Conservation (phyloP, 1,140 invertebrate species). For the Lepidurus arcticus region DNA sequence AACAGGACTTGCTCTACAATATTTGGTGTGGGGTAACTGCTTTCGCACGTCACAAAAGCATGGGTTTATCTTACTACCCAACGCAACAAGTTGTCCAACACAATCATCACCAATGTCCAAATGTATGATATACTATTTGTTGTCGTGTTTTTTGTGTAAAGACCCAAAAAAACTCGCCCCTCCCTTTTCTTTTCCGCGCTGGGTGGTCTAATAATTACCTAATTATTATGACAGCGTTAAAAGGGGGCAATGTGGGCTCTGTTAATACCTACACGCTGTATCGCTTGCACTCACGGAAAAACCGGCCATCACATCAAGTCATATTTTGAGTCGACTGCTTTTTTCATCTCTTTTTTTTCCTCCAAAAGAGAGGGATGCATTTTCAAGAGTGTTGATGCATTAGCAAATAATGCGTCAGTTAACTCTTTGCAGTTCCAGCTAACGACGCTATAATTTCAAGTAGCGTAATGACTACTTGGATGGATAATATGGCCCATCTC, state of each 20-base stretch:
- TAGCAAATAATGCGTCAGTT: neutral
- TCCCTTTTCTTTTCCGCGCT: neutral
- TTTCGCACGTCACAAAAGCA: conserved; percentile 17
- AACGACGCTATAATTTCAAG: neutral
- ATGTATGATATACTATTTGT: conserved; percentile 10
- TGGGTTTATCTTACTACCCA: neutral
- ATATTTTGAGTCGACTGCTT: neutral
- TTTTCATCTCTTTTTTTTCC: conserved; percentile 1
- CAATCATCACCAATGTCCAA: conserved; percentile 21
- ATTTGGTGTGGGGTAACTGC: conserved; percentile 21
- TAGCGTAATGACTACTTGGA: conserved; percentile 14
- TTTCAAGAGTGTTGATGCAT: neutral
- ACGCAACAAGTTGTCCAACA: conserved; percentile 21
- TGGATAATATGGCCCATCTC: neutral
- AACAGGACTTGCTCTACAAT: conserved; percentile 21
- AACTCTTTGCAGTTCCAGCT: neutral
- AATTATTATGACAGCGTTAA: neutral
- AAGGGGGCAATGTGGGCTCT: neutral
- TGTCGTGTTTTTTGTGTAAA: conserved; percentile 4
- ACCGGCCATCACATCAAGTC: neutral
- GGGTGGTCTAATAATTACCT: conserved; percentile 18
- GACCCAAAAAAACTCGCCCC: neutral
- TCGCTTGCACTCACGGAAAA: neutral
- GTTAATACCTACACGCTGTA: neutral
- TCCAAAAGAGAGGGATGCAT: neutral